Percentiles rank a stretch among this genome's conserved stretches.
These are phyloP conservation scores for Nyctibius bracteatus DNA, from an alignment of 2,113 vertebrate species.

Conservation along the genomic window DNA sequence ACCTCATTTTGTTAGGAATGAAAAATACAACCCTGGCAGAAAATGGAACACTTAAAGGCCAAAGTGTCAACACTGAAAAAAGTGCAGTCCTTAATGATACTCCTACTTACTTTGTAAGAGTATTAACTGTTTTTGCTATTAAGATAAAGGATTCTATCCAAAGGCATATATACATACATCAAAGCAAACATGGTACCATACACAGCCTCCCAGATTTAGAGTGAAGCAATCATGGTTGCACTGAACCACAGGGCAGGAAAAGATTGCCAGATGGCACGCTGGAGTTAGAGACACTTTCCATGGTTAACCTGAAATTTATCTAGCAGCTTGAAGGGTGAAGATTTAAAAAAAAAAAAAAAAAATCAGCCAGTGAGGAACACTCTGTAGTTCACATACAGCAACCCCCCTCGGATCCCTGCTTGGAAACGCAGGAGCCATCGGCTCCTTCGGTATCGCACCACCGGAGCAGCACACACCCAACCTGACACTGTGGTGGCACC, in stretches of 20 bases:
- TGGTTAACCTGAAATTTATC: not conserved
- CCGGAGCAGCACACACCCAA: fast-evolving
- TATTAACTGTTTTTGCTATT: not conserved
- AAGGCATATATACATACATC: not conserved
- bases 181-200: not conserved
- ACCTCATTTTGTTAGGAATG: not conserved
- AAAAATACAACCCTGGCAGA: not conserved
- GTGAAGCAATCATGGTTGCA: not conserved
- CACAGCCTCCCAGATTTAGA: not conserved
- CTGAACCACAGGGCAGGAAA: not conserved
- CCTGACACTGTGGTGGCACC: not conserved
- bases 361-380: not conserved
- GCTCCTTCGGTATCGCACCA: fast-evolving
- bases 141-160: not conserved
- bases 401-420: not conserved
- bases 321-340: not conserved
- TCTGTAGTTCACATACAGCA: not conserved
- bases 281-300: not conserved
- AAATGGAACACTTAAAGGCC: not conserved
- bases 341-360: not conserved
- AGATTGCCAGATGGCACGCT: not conserved
- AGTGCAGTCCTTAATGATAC: not conserved
- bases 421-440: fast-evolving
- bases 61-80: not conserved
- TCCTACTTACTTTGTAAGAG: not conserved